A percentile compares a stretch with the other conserved stretches of the same genome.
Evolutionary conservation across 2,888 invertebrate species (phyloP).

Genomic region (Eupithecia vulgata): DNA sequence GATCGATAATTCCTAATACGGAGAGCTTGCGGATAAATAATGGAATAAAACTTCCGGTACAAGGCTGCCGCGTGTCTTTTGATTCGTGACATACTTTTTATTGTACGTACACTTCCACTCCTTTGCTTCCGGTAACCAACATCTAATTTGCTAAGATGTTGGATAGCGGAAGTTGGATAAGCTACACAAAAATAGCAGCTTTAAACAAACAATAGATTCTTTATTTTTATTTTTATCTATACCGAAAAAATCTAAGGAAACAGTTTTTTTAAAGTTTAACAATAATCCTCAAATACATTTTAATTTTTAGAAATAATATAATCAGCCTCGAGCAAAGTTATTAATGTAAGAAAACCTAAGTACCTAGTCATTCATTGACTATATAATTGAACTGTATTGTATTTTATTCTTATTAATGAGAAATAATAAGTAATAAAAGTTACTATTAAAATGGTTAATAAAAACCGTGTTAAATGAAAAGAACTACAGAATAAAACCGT

Average conservation of each 20-base stretch:
- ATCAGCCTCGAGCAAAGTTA: background rate
- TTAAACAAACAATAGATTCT: too few species aligned
- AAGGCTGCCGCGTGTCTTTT: constrained; percentile 30
- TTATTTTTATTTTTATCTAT: too few species aligned
- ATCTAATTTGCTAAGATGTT: background rate
- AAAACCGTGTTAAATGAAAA: too few species aligned
- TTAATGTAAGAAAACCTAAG: background rate
- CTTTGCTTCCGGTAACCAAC: background rate
- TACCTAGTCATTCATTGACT: too few species aligned
- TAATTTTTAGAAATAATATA: background rate
- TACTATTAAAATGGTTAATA: too few species aligned
- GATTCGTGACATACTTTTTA: constrained; percentile 32
- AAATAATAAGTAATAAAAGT: too few species aligned
- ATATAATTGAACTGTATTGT: too few species aligned
- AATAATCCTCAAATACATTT: too few species aligned
- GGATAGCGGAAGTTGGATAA: background rate
- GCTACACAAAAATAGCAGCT: background rate
- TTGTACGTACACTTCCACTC: background rate
- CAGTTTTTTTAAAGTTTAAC: background rate
- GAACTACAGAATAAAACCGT: background rate
- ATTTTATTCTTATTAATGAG: too few species aligned
- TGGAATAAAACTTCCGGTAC: constrained; percentile 39
- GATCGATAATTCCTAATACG: constrained; percentile 33
- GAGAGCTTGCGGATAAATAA: constrained; percentile 9
- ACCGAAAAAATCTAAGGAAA: background rate